phyloP scores from a whole-genome alignment of 2,888 invertebrate genomes.

The Nowickia ferox region DNA sequence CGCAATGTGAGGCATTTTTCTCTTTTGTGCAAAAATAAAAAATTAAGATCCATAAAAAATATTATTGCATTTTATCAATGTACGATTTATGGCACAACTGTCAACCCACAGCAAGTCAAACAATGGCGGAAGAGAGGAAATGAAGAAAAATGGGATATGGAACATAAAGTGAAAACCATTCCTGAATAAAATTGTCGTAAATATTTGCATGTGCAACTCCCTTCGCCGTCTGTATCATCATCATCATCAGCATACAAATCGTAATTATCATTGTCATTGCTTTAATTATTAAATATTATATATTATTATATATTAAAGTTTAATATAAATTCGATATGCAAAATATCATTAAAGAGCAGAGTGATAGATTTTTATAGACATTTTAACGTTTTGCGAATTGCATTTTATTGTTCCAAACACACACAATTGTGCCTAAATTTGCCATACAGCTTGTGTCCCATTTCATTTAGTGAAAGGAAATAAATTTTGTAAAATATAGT shows the following conservation, averaged over 20 bases:
- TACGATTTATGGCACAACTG: conserved; percentile 57
- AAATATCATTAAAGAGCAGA: conserved; percentile 18
- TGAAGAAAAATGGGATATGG: conserved; percentile 21
- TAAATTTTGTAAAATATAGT: conserved; percentile 2
- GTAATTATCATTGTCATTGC: conserved; percentile 15
- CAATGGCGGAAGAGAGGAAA: conserved; percentile 10
- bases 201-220: conserved; percentile 54
- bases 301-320: too few species aligned
- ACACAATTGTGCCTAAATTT: neutral
- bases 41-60: conserved; percentile 14
- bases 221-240: conserved; percentile 8
- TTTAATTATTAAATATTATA: too few species aligned
- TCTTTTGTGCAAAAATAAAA: conserved; percentile 29
- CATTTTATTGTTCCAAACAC: conserved; percentile 15
- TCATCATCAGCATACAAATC: neutral
- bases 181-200: conserved; percentile 55
- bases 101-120: conserved; percentile 42
- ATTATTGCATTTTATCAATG: conserved; percentile 43
- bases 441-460: conserved; percentile 12
- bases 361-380: conserved; percentile 19
- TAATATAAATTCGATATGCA: conserved; percentile 50
- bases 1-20: neutral
- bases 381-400: conserved; percentile 44
- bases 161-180: conserved; percentile 18
- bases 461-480: conserved; percentile 21